phyloP scores from a whole-genome alignment of 2,888 invertebrate genomes.

The Melieria picta region DNA sequence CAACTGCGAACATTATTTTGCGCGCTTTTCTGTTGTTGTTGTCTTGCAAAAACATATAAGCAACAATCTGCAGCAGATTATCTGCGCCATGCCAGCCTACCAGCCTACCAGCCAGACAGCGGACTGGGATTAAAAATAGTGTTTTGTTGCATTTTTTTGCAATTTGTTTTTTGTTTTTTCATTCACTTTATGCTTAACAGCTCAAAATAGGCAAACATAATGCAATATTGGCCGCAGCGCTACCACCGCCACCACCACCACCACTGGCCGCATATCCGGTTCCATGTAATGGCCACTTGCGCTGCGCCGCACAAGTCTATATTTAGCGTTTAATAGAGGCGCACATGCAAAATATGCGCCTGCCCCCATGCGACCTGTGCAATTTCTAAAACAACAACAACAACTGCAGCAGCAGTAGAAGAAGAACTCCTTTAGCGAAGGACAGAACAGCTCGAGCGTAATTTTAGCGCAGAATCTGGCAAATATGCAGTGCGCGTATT shows the following conservation, averaged over 20 bases:
- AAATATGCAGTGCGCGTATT: no score
- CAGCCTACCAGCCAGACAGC: background rate
- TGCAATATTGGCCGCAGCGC: conserved; percentile 1
- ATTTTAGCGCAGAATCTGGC: no score
- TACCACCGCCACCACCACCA: background rate
- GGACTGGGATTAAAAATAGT: conserved; percentile 24
- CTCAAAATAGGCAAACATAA: conserved; percentile 20
- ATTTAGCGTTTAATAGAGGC: conserved; percentile 27
- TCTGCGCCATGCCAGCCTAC: background rate
- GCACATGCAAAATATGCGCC: conserved; percentile 18
- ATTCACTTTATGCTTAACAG: background rate
- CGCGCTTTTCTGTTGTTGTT: background rate
- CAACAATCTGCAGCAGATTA: background rate
- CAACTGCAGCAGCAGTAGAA: background rate
- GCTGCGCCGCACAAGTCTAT: conserved; percentile 28
- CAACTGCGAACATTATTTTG: conserved; percentile 30
- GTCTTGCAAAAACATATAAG: background rate
- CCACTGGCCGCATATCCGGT: conserved; percentile 57
- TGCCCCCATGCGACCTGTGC: background rate
- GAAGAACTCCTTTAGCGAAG: no score
- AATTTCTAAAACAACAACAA: background rate
- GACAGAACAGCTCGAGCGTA: no score
- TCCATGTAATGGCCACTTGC: conserved; percentile 46
- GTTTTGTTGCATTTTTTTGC: background rate
- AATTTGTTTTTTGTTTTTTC: background rate